Evolutionary conservation across 2,797 vertebrate species (phyloP).

Genomic region (Etheostoma nigrum): DNA sequence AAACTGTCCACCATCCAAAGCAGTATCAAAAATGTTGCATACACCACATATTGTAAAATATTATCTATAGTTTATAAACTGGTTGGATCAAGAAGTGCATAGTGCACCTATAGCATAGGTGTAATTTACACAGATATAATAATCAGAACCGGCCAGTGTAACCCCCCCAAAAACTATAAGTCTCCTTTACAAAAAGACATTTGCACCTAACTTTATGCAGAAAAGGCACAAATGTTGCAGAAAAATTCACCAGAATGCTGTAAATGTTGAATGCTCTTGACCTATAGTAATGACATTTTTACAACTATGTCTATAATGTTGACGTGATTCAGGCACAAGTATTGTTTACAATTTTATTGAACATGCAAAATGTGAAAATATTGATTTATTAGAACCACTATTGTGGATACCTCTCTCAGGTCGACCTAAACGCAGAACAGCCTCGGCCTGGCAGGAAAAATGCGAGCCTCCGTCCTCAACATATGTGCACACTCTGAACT

Average conservation of each 20-base stretch:
- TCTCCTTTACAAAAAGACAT: too few species aligned
- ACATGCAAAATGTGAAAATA: background rate
- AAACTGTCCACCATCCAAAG: too few species aligned
- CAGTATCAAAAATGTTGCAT: too few species aligned
- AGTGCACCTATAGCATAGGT: background rate
- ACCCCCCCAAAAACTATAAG: too few species aligned
- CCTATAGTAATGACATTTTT: background rate
- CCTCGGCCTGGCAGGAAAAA: slow-evolving; percentile 40
- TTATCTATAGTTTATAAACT: background rate
- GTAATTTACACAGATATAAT: too few species aligned
- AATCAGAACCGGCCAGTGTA: too few species aligned
- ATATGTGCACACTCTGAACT: slow-evolving; percentile 75
- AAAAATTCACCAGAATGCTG: too few species aligned
- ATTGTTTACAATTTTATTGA: background rate
- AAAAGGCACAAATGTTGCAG: too few species aligned
- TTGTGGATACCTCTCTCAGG: slow-evolving; percentile 73
- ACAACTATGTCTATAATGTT: background rate
- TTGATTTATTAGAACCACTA: background rate
- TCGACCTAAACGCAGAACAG: slow-evolving; percentile 83
- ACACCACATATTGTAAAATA: background rate
- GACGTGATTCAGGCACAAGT: background rate
- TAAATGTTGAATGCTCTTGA: too few species aligned
- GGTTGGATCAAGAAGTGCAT: background rate
- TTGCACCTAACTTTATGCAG: too few species aligned
- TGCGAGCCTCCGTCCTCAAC: slow-evolving; percentile 44